Evolutionary conservation across 2,888 invertebrate genomes (phyloP), one percentile per base, ranked within the genome.

Genomic region (Dryadula phaetusa): DNA sequence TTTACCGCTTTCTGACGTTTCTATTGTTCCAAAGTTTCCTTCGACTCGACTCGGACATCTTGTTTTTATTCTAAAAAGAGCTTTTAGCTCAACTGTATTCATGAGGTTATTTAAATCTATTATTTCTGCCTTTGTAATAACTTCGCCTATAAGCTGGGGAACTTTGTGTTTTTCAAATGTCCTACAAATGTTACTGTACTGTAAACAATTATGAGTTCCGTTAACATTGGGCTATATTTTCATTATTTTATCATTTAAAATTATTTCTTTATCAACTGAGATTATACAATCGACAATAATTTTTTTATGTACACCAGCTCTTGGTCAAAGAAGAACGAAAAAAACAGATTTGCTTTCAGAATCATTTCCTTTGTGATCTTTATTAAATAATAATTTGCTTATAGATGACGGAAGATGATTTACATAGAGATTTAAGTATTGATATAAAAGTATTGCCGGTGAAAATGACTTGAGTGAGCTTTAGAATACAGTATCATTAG

Each of bases 21-120:
- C 69, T 54, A 74, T 74, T 72, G 72, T 74, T 72, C 63, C 56
- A 46, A 72, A 74, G 72, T 72, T 71, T 64, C 8, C 60, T 44
- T 53, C 64, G 58, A 61, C 49, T 68, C 66, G 67, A 52, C 28
- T 54, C 67, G 68, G 67, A 70, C 67, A 69, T 72, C 69, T 69
- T 73, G 68, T 71, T 75, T 73, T 68, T 71, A 54, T 70, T 69
- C 61, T 67, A 67, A 64, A 68, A 70, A 54, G 42, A 47, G n/a
- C 44, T 64, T 67, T 70, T 44, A 64, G 56, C 56, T 56, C 46
- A 65, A 61, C 60, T 40, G 46, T 68, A 66, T 68, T 71, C 66
- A 67, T 69, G 67, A 62, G 69, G 62, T 65, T 62, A 67, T 67
- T 70, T 65, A 62, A 70, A 62, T 67, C 49, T 67, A 42, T 67